Percentiles rank a stretch among this genome's conserved stretches.
Conservation (phyloP, 2,113 vertebrate species). For the Ornithorhynchus anatinus region DNA sequence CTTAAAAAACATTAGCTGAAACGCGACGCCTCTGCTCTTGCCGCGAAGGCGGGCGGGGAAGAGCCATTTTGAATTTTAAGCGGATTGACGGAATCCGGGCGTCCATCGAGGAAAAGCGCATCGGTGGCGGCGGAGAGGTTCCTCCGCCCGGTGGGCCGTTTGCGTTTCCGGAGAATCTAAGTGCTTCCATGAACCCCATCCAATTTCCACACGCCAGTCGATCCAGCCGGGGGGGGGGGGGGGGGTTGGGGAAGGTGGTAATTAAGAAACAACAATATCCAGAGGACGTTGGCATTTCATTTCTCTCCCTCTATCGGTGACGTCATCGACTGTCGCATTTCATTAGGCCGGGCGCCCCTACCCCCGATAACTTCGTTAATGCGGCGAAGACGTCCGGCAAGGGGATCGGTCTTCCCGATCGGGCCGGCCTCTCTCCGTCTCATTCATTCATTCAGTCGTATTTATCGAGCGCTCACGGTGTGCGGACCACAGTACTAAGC, state of each 20-base stretch:
- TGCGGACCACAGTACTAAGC: too few species aligned
- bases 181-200: constrained; percentile 71
- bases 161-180: constrained; percentile 72
- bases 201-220: constrained; percentile 66
- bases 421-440: too few species aligned
- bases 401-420: too few species aligned
- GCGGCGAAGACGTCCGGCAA: too few species aligned
- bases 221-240: constrained; percentile 45
- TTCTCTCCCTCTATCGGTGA: constrained; percentile 45
- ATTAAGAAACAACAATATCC: constrained; percentile 68
- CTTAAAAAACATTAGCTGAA: constrained; percentile 70
- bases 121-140: constrained; percentile 57
- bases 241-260: too few species aligned
- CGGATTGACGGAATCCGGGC: constrained; percentile 60
- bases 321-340: constrained; percentile 56
- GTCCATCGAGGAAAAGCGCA: constrained; percentile 69
- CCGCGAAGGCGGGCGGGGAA: constrained; percentile 53
- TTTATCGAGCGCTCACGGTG: too few species aligned
- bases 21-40: constrained; percentile 63
- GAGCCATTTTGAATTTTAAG: constrained; percentile 59
- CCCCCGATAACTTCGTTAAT: too few species aligned
- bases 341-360: constrained; percentile 42
- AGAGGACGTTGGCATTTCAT: constrained; percentile 53
- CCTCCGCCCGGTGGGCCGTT: constrained; percentile 72
- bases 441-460: too few species aligned